Evolutionary conservation across 1,140 invertebrate species (phyloP).

Genomic region (Lamellibrachia luymesi): DNA sequence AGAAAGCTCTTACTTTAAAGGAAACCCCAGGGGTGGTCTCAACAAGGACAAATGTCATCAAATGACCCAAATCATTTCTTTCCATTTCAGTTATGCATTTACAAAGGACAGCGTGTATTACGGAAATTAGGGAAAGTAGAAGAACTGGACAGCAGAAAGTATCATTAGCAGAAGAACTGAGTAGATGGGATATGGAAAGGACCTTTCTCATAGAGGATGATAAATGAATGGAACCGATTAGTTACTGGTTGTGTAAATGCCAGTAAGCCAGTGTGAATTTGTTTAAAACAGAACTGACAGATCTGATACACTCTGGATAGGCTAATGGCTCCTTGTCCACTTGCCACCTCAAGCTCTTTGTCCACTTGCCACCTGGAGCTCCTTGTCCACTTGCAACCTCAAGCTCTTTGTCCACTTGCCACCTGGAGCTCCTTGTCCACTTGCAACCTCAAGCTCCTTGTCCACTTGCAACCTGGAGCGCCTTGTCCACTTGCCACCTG

Average conservation of each 20-base stretch:
- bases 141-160: background rate
- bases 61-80: background rate
- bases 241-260: background rate
- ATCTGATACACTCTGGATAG: background rate
- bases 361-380: no score
- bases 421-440: no score
- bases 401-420: no score
- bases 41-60: background rate
- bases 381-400: no score
- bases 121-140: background rate
- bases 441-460: no score
- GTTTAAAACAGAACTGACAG: background rate
- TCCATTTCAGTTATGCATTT: background rate
- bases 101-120: background rate
- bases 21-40: background rate
- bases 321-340: background rate
- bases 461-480: no score
- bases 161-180: background rate
- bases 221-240: background rate
- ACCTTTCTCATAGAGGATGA: background rate
- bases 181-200: background rate
- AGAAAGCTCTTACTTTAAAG: background rate
- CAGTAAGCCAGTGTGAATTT: background rate
- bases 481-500: no score
- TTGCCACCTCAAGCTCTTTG: background rate